Conservation (phyloP, 1,140 invertebrate genomes). For the Caerostris darwini region DNA sequence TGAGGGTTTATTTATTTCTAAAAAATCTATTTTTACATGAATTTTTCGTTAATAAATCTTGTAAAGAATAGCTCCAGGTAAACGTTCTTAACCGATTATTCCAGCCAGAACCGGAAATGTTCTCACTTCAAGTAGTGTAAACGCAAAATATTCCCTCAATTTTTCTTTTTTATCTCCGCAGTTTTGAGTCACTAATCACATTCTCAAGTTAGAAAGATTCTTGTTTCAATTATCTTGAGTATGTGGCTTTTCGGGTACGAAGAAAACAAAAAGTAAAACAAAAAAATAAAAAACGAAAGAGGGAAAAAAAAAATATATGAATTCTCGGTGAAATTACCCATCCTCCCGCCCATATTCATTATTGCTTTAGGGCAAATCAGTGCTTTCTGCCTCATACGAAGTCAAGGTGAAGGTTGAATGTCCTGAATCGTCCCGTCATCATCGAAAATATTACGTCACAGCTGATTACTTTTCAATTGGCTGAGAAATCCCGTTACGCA, state of each 20-base stretch:
- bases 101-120: background rate
- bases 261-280: background rate
- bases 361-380: slow-evolving; percentile 39
- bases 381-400: slow-evolving; percentile 12
- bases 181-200: background rate
- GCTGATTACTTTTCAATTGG: slow-evolving; percentile 51
- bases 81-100: background rate
- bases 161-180: background rate
- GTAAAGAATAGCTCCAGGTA: background rate
- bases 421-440: slow-evolving; percentile 54
- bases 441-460: slow-evolving; percentile 54
- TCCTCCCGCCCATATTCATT: slow-evolving; percentile 5
- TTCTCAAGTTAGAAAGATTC: background rate
- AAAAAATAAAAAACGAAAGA: slow-evolving; percentile 12
- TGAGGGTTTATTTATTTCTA: no score
- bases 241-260: background rate
- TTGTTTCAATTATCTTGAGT: background rate
- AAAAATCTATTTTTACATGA: background rate
- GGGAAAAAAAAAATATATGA: background rate
- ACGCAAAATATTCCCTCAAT: background rate
- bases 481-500: slow-evolving; percentile 55
- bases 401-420: slow-evolving; percentile 72
- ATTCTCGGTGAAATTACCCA: slow-evolving; percentile 1
- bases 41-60: background rate
- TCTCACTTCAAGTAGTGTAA: background rate